Evolutionary conservation across 2,888 invertebrate species (phyloP).

Genomic region (Diarsia rubi): DNA sequence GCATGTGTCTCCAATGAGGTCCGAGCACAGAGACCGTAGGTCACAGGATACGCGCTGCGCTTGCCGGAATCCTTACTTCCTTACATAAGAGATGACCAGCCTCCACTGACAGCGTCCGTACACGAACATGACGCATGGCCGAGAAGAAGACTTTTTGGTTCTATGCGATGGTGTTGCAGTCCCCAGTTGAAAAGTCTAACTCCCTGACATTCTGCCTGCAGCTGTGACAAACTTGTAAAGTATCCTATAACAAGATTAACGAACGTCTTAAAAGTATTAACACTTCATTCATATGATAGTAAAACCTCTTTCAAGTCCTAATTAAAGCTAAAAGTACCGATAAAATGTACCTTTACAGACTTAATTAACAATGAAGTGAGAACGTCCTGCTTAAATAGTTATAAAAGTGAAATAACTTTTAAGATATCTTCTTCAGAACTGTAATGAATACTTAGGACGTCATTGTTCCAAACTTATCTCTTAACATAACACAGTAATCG

Average conservation of each 20-base stretch:
- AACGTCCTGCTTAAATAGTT: not conserved
- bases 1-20: no score
- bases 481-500: slow-evolving; percentile 38
- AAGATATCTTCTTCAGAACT: not conserved
- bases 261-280: slow-evolving; percentile 6
- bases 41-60: no score
- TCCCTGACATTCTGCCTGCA: not conserved
- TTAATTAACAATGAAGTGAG: not conserved
- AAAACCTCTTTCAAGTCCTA: slow-evolving; percentile 6
- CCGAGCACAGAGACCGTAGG: no score
- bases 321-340: not conserved
- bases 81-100: no score
- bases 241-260: not conserved
- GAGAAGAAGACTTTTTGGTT: not conserved
- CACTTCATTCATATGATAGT: slow-evolving; percentile 1
- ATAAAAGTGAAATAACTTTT: not conserved
- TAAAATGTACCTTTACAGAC: not conserved
- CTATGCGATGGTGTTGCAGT: not conserved
- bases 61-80: no score
- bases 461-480: slow-evolving; percentile 35
- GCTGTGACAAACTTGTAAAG: not conserved
- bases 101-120: no score
- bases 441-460: slow-evolving; percentile 11
- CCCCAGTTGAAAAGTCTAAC: not conserved
- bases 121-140: no score